phyloP scores from a whole-genome alignment of 2,113 vertebrate species.

The Amia ocellicauda region DNA sequence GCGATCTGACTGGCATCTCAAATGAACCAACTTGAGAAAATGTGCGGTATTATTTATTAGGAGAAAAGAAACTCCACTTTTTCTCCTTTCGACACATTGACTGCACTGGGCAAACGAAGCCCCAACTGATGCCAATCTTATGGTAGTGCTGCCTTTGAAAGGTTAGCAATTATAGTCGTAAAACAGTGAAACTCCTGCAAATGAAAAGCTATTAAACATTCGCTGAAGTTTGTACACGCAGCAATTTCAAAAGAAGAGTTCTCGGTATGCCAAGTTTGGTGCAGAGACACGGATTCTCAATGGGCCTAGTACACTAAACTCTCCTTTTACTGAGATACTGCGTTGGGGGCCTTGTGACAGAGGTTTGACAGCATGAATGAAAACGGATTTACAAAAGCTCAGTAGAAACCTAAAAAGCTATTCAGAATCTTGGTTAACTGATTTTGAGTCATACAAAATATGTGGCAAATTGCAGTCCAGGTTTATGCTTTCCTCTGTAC shows the following conservation, averaged over 20 bases:
- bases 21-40: no score
- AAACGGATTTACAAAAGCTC: conserved; percentile 13
- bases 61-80: background rate
- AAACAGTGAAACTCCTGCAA: background rate
- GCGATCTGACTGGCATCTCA: background rate
- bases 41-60: background rate
- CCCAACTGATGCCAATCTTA: conserved; percentile 9
- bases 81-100: no score
- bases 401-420: no score
- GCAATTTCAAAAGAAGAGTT: no score
- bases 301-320: background rate
- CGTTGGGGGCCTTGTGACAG: background rate
- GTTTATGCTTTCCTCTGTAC: no score
- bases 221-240: no score
- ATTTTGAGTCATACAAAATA: no score
- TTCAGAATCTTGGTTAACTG: no score
- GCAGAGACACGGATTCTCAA: background rate
- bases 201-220: background rate
- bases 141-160: background rate
- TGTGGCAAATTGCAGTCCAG: no score
- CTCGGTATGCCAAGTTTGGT: background rate
- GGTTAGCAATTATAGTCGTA: background rate
- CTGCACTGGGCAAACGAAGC: conserved; percentile 6
- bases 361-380: conserved; percentile 11
- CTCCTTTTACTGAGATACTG: background rate